Conservation (phyloP, 1,140 invertebrate genomes). For the Diorhabda sublineata region DNA sequence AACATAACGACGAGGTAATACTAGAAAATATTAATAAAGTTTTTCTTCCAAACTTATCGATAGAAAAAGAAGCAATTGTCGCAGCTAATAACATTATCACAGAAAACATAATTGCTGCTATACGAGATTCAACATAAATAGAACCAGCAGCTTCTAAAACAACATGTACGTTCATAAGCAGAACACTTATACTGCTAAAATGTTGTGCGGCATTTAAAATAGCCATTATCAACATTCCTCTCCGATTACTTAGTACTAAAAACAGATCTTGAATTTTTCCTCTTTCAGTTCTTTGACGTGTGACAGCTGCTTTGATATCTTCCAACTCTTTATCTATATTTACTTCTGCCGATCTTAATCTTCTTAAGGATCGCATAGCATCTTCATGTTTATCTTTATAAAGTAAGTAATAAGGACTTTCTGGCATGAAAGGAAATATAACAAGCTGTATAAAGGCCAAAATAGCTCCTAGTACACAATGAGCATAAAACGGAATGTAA, state of each 20-base stretch:
- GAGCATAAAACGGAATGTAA: conserved; percentile 32
- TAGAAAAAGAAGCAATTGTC: conserved; percentile 29
- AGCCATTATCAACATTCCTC: conserved; percentile 43
- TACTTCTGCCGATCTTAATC: conserved; percentile 49
- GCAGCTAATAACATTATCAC: conserved; percentile 39
- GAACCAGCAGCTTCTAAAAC: conserved; percentile 47
- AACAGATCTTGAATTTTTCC: conserved; percentile 38
- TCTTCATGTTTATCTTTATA: conserved; percentile 45
- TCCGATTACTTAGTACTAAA: conserved; percentile 32
- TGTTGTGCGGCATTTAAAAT: conserved; percentile 56
- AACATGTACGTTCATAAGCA: conserved; percentile 55
- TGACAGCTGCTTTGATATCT: conserved; percentile 44
- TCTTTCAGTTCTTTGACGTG: conserved; percentile 36
- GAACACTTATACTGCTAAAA: conserved; percentile 51
- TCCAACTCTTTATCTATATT: conserved; percentile 48
- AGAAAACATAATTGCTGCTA: conserved; percentile 41
- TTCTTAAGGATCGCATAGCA: conserved; percentile 51
- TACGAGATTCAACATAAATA: conserved; percentile 33
- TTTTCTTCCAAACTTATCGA: conserved; percentile 41
- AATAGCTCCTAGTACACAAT: conserved; percentile 35
- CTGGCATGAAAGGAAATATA: conserved; percentile 40
- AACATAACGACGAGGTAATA: conserved; percentile 33
- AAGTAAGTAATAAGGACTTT: conserved; percentile 39
- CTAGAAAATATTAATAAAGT: conserved; percentile 38
- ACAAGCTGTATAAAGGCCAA: conserved; percentile 31